Evolutionary conservation across 2,888 invertebrate genomes (phyloP).

Genomic region (Amphipoea oculea): DNA sequence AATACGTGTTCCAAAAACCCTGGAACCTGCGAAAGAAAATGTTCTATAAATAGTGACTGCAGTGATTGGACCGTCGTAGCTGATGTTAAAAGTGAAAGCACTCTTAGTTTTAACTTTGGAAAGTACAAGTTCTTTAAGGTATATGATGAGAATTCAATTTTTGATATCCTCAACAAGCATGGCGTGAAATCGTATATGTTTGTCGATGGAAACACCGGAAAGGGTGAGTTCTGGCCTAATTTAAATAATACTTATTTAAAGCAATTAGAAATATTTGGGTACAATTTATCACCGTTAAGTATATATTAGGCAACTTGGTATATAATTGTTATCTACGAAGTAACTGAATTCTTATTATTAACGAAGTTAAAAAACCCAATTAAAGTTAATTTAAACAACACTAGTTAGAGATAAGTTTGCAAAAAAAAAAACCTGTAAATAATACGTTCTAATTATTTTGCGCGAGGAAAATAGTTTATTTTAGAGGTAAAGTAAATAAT

Average conservation of each 20-base stretch:
- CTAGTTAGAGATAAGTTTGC: background rate
- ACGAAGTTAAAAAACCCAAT: background rate
- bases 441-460: background rate
- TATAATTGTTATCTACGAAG: background rate
- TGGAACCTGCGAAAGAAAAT: conserved; percentile 75
- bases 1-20: conserved; percentile 72
- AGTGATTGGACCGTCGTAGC: conserved; percentile 79
- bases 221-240: conserved; percentile 87
- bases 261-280: background rate
- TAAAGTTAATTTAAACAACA: background rate
- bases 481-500: too few species aligned
- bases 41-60: conserved; percentile 73
- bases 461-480: background rate
- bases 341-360: background rate
- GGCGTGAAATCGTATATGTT: conserved; percentile 89
- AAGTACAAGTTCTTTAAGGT: conserved; percentile 87
- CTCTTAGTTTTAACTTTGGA: conserved; percentile 87
- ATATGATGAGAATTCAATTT: conserved; percentile 84
- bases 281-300: background rate
- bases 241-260: background rate
- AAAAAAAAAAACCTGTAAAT: background rate
- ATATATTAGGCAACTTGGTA: background rate
- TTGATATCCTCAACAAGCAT: conserved; percentile 82
- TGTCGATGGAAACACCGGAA: conserved; percentile 93
- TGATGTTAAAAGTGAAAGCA: conserved; percentile 67